Base-by-base conservation (phyloP, 2,797 vertebrate genomes). In the Jordanella pulchra region DNA sequence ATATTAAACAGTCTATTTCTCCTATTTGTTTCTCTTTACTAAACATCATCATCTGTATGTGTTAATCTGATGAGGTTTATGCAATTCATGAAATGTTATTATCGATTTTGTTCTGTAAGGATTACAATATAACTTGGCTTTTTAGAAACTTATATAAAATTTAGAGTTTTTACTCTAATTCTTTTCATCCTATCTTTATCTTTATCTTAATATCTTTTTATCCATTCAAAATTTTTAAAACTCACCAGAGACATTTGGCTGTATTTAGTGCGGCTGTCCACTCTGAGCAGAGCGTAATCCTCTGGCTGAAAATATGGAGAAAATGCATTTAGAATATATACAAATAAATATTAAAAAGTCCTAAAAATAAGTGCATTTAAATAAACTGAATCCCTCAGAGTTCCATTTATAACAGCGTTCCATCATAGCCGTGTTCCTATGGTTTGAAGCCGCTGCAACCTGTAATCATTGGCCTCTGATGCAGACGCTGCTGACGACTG, bases 221-320 rank as follows among this genome's bases (percentile, higher is more conserved):
- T 32, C 17, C 28, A 32, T 10, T 58, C 55, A 58, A 21, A 17
- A 25, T 15, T 25, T 64, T 64, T 47, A 51, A 73, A 69, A 88
- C 89, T 92, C 78, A 95, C 94, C 89, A 94, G 79, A 72, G 94
- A 94, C 47, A 87, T 71, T 6, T 87, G 72, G 51, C 93, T 94
- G 85, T 70, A 83, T 54, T 91, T 93, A 45, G 87, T 82, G 3
- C 82, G 42, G 72, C 87, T 85, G 80, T 93, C 90, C 0, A 91
- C 81, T 72, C 88, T 72, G n/a, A 91, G 89, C 67, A 88, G 71
- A 1, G 81, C 60, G 23, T 75, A 84, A 23, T 95, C 93, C 15
- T 94, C 92, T 51, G 65, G 0, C 94, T 94, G 79, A 75, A 30
- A 45, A 35, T 42, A 69, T 0, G 64, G 48, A 75, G 39, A 83